Conservation (phyloP, 2,888 invertebrate genomes). For the Brachyopa scutellaris region DNA sequence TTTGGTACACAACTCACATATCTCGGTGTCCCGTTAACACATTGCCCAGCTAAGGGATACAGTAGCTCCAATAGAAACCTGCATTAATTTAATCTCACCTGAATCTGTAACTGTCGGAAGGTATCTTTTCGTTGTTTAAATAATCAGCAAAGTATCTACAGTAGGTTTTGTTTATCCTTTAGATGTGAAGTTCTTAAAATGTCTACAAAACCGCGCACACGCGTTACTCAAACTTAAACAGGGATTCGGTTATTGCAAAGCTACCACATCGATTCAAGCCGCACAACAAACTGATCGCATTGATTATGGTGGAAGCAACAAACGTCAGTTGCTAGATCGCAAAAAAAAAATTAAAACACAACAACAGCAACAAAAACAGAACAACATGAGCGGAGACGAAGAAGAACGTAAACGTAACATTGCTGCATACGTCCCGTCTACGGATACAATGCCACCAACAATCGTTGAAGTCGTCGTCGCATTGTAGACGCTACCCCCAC, state of each 20-base stretch:
- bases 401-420: conserved; percentile 51
- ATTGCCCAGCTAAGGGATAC: conserved; percentile 61
- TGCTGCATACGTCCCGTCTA: conserved; percentile 38
- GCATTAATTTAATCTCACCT: conserved; percentile 51
- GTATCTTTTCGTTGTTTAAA: not conserved
- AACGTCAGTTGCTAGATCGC: conserved; percentile 65
- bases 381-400: not conserved
- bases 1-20: conserved; percentile 40
- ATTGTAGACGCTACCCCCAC: conserved; percentile 40
- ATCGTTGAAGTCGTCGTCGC: conserved; percentile 27
- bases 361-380: conserved; percentile 35
- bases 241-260: conserved; percentile 55
- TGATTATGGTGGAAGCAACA: conserved; percentile 61
- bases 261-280: conserved; percentile 72
- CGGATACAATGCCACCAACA: conserved; percentile 43
- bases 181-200: not conserved
- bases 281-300: conserved; percentile 72
- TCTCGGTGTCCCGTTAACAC: conserved; percentile 60
- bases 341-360: conserved; percentile 36
- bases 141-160: not conserved
- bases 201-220: not conserved
- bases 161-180: not conserved
- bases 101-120: not conserved
- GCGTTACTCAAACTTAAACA: conserved; percentile 4
- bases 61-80: conserved; percentile 18